Conservation (phyloP, 2,113 vertebrate species). For the Acanthochromis polyacanthus region DNA sequence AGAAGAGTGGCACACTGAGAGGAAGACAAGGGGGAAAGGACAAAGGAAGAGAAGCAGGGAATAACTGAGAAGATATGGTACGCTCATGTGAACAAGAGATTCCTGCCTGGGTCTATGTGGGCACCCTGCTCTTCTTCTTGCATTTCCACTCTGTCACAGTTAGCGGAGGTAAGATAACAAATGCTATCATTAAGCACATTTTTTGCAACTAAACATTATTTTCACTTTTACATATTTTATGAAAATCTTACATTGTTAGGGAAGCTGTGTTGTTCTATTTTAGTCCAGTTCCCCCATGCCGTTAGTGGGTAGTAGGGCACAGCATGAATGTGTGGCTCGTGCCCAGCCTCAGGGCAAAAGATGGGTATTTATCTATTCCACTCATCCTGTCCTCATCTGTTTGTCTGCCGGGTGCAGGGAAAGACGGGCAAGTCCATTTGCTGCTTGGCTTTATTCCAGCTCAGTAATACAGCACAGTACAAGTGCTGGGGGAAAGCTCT, state of each 20-base stretch:
- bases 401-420: constrained; percentile 56
- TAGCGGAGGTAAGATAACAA: constrained; percentile 80
- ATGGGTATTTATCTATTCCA: constrained; percentile 62
- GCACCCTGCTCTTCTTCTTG: constrained; percentile 71
- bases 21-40: constrained; percentile 42
- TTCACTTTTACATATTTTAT: constrained; percentile 18
- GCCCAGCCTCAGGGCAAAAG: constrained; percentile 58
- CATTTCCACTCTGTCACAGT: constrained; percentile 67
- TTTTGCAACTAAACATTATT: constrained; percentile 18
- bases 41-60: constrained; percentile 56
- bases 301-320: constrained; percentile 52
- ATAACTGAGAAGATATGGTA: constrained; percentile 74
- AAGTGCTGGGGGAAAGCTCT: constrained; percentile 15
- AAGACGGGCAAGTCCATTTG: constrained; percentile 67
- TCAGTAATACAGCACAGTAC: constrained; percentile 38
- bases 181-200: constrained; percentile 18
- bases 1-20: constrained; percentile 44
- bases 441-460: constrained; percentile 58
- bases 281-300: constrained; percentile 46
- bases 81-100: constrained; percentile 66
- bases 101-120: constrained; percentile 69
- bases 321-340: constrained; percentile 60
- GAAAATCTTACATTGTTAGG: not conserved
- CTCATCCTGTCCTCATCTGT: constrained; percentile 69
- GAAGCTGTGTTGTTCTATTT: constrained; percentile 60